Percentiles rank a stretch among this genome's conserved stretches.
phyloP scores from a whole-genome alignment of 37 sponge, comb jelly and placozoan species.

The Aplysina aerophoba region DNA sequence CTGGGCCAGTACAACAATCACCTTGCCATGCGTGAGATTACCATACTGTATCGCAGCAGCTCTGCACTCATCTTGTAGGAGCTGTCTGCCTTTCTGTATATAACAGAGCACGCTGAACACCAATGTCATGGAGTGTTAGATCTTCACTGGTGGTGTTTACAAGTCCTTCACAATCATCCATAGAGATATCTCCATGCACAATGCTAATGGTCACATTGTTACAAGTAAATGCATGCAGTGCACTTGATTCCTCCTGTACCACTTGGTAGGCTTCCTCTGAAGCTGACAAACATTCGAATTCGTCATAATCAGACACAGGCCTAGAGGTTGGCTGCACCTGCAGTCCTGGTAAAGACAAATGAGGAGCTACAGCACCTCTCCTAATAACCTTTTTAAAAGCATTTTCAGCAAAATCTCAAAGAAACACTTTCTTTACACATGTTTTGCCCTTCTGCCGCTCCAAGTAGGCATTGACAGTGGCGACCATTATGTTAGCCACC shows the following conservation, averaged over 20 bases:
- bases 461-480: not conserved
- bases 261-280: not conserved
- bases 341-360: not conserved
- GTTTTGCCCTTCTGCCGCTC: no score
- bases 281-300: not conserved
- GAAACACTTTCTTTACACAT: no score
- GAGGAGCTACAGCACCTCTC: not conserved
- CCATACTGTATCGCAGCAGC: not conserved
- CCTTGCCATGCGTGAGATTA: slow-evolving; percentile 37
- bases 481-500: slow-evolving; percentile 4
- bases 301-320: not conserved
- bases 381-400: not conserved
- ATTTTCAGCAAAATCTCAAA: not conserved
- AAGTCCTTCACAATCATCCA: slow-evolving; percentile 48
- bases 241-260: not conserved
- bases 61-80: slow-evolving; percentile 44
- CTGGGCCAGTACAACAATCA: slow-evolving; percentile 38
- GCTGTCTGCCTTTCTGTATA: slow-evolving; percentile 50
- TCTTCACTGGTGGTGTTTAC: slow-evolving; percentile 53
- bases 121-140: slow-evolving; percentile 33
- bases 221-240: not conserved
- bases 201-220: slow-evolving; percentile 34
- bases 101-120: slow-evolving; percentile 53
- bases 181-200: slow-evolving; percentile 56
- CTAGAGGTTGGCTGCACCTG: not conserved